Evolutionary conservation across 2,113 vertebrate genomes (phyloP), one percentile per base, ranked within the genome.

Genomic region (Illadopsis cleaveri): DNA sequence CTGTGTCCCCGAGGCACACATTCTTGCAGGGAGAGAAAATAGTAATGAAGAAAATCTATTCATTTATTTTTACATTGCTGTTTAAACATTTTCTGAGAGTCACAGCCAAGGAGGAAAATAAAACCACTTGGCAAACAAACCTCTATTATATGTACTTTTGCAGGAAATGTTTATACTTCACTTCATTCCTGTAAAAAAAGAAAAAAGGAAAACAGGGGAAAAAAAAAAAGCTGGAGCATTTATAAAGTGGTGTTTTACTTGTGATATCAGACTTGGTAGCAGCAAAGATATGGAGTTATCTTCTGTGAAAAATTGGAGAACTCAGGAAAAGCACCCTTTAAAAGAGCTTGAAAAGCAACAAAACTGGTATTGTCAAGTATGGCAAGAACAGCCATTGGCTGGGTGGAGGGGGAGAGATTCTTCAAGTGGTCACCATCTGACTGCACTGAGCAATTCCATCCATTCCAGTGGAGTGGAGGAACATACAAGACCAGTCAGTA

Each of bases 1-100:
- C 18, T 60, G 54, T 92, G 94, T 93, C 86, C 88, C 90, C 37
- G 56, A 90, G 95, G 94, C 51, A 11, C 76, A 86, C 82, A 93
- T 81, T 89, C 90, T 95, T 94, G 69, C 33, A 86, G 57, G 71
- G 78, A 95, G 95, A 96, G 89, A 96, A 97, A 97, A 95, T 45
- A 88, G 70, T 58, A 95, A 96, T 58, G 91, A 88, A 94, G 92
- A 91, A 96, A 96, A 94, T 93, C 47, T 91, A 95, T 95, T 97
- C 76, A 95, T 95, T 97, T 97, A 92, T 96, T 97, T 97, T 96
- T 96, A 94, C 85, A 92, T 94, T 94, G 44, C 95, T 88, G 81
- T 95, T 85, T 96, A 96, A 96, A 95, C 84, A 90, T 94, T 96
- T 96, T 97, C 47, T 96, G 94, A 90, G 91, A 92, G 86, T 96